Evolutionary conservation across 1,140 invertebrate species (phyloP).

Genomic region (Drosophila nigromelanica): DNA sequence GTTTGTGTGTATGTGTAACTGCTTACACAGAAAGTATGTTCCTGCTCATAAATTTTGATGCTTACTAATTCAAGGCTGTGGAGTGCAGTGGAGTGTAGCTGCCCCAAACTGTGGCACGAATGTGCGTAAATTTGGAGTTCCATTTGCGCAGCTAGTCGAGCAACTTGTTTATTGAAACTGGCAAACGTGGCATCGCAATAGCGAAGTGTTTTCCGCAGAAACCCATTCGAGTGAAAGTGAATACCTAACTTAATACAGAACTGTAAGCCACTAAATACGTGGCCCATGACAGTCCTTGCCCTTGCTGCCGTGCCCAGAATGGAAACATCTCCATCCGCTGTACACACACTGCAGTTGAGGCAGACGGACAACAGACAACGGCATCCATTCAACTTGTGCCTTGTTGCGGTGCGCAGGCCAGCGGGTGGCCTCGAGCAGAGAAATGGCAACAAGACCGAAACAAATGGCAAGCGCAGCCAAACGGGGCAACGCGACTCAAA

Average conservation of each 20-base stretch:
- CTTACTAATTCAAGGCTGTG: slow-evolving; percentile 10
- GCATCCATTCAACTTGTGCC: slow-evolving; percentile 34
- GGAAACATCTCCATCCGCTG: neutral
- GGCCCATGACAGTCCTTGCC: neutral
- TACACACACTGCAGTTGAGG: slow-evolving; percentile 9
- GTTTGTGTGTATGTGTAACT: neutral
- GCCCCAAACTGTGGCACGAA: neutral
- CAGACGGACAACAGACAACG: slow-evolving; percentile 38
- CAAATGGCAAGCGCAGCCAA: slow-evolving; percentile 27
- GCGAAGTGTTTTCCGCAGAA: slow-evolving; percentile 12
- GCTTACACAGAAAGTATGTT: slow-evolving; percentile 4
- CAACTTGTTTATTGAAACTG: slow-evolving; percentile 10
- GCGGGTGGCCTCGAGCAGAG: slow-evolving; percentile 11
- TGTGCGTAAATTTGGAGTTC: neutral
- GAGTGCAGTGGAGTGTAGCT: neutral
- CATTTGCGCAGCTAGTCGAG: slow-evolving; percentile 24
- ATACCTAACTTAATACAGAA: slow-evolving; percentile 3
- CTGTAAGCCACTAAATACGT: slow-evolving; percentile 14
- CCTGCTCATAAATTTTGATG: slow-evolving; percentile 37
- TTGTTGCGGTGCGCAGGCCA: slow-evolving; percentile 26
- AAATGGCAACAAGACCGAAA: slow-evolving; percentile 41
- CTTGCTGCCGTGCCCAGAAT: neutral
- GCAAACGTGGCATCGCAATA: slow-evolving; percentile 18
- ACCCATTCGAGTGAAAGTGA: slow-evolving; percentile 23
- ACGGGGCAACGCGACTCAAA: neutral